These are phyloP conservation scores for Botrylloides violaceus DNA, from an alignment of 23 tunicate species.

Conservation along the genomic window DNA sequence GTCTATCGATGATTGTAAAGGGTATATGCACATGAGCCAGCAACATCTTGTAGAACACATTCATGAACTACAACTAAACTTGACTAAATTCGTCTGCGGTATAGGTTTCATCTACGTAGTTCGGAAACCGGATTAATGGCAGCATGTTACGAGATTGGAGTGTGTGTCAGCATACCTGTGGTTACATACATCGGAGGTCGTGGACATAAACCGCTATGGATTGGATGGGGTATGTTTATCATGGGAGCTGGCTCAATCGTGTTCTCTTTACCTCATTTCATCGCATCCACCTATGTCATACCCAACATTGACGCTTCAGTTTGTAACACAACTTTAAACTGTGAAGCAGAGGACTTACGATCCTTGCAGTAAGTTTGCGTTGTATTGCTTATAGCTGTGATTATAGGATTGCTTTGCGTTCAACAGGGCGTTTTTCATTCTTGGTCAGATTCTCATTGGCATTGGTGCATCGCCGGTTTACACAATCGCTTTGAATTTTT, in stretches of 20 bases:
- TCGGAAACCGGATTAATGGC: slow-evolving; percentile 81
- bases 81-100: no score
- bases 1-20: no score
- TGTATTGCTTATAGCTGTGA: neutral
- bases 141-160: slow-evolving; percentile 74
- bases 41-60: neutral
- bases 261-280: slow-evolving; percentile 56
- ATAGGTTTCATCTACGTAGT: slow-evolving; percentile 49
- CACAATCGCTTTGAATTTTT: slow-evolving; percentile 65
- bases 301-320: neutral
- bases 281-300: slow-evolving; percentile 36
- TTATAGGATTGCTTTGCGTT: neutral
- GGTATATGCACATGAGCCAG: no score
- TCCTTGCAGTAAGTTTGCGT: neutral
- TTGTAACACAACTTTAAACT: slow-evolving; percentile 1
- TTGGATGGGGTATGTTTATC: slow-evolving; percentile 72
- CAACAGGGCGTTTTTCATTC: slow-evolving; percentile 17
- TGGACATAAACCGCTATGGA: slow-evolving; percentile 76
- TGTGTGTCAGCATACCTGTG: slow-evolving; percentile 33
- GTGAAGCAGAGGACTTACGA: slow-evolving; percentile 14
- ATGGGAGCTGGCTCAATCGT: slow-evolving; percentile 70
- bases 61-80: neutral
- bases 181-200: slow-evolving; percentile 79
- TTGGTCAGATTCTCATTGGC: slow-evolving; percentile 68
- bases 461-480: slow-evolving; percentile 81